phyloP scores from a whole-genome alignment of 2,113 vertebrate genomes.

The Syngnathus scovelli region DNA sequence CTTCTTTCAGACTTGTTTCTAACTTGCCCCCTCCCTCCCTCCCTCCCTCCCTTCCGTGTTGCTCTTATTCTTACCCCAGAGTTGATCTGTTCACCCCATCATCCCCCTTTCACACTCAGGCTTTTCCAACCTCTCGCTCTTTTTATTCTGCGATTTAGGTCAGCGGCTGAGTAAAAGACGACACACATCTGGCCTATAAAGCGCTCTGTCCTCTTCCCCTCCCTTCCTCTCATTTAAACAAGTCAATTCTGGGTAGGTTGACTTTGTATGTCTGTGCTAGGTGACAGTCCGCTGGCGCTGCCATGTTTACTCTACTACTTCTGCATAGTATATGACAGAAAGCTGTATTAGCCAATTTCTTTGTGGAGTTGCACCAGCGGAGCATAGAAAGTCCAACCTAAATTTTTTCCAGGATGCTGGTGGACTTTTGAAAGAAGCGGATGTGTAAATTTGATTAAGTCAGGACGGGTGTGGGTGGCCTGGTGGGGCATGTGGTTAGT shows the following conservation, averaged over 20 bases:
- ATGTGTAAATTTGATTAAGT: not conserved
- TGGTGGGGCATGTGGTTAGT: not conserved
- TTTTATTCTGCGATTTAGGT: constrained; percentile 70
- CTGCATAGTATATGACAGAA: not conserved
- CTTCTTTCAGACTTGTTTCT: not conserved
- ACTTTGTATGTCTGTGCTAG: not conserved
- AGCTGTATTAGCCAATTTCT: not conserved
- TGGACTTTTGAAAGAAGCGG: not conserved
- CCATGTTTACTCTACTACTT: not conserved
- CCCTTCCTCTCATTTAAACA: not conserved
- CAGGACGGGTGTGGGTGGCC: not conserved
- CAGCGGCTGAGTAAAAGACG: constrained; percentile 69
- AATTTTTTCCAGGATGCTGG: not conserved
- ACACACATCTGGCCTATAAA: constrained; percentile 69
- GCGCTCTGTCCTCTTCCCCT: constrained; percentile 22
- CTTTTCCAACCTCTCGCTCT: constrained; percentile 29
- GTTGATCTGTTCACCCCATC: constrained; percentile 9
- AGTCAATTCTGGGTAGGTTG: not conserved
- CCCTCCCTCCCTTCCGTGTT: not conserved
- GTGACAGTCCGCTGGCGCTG: not conserved
- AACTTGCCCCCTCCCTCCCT: constrained; percentile 3
- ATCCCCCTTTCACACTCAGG: constrained; percentile 5
- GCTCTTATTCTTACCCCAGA: not conserved
- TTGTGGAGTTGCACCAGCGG: not conserved
- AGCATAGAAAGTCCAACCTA: not conserved